phyloP scores from a whole-genome alignment of 2,888 invertebrate genomes.

The Amaurobius ferox region DNA sequence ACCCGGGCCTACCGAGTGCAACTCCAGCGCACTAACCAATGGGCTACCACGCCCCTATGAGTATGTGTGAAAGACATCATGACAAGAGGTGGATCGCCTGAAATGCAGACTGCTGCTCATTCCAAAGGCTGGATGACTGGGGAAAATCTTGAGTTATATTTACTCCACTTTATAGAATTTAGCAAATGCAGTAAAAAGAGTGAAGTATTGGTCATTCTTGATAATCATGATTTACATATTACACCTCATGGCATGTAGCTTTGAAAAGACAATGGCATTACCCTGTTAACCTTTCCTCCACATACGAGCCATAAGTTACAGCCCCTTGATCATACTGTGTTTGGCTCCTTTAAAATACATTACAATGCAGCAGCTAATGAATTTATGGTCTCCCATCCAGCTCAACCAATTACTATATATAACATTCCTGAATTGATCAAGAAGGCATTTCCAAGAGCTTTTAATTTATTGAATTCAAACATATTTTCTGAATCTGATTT shows the following conservation, averaged over 20 bases:
- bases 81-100: conserved; percentile 73
- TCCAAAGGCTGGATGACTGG: conserved; percentile 73
- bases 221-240: not conserved
- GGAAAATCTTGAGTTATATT: not conserved
- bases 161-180: no score
- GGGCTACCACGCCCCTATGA: no score
- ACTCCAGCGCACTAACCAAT: no score
- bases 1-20: no score
- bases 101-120: conserved; percentile 67
- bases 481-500: conserved; percentile 2
- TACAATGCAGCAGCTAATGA: conserved; percentile 15
- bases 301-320: not conserved
- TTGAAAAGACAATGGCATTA: not conserved
- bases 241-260: not conserved
- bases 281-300: not conserved
- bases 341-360: not conserved
- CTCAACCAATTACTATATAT: no score
- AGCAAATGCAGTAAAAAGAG: no score
- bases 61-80: no score
- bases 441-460: not conserved
- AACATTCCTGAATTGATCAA: not conserved
- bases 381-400: conserved; percentile 5
- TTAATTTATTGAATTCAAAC: not conserved
- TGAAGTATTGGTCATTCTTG: conserved; percentile 4
- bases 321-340: not conserved